A percentile compares a stretch with the other conserved stretches of the same genome.
Evolutionary conservation across 2,888 invertebrate genomes (phyloP).

Genomic region (Muschampia plurimacula): DNA sequence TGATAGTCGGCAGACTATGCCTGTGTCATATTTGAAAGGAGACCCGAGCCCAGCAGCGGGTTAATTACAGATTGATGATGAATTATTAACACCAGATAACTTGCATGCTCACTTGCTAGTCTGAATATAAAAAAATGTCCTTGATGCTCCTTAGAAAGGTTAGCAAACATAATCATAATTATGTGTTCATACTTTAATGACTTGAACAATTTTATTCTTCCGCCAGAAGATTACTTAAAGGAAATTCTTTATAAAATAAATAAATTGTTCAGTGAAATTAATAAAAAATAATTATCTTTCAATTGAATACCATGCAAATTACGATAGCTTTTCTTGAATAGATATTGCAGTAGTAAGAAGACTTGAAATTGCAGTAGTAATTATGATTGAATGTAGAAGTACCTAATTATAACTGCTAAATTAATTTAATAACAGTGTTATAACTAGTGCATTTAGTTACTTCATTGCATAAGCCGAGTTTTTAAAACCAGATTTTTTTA

Average conservation of each 20-base stretch:
- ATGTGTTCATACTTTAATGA: neutral
- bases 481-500: neutral
- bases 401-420: neutral
- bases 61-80: neutral
- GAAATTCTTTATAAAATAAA: neutral
- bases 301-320: neutral
- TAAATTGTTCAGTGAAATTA: neutral
- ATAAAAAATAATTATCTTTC: neutral
- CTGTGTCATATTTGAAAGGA: no score
- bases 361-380: neutral
- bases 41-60: neutral
- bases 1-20: no score
- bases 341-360: no score
- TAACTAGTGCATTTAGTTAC: neutral
- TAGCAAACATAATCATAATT: neutral
- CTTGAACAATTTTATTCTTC: neutral
- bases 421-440: neutral
- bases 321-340: neutral
- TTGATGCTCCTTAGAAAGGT: neutral
- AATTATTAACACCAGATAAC: neutral
- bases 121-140: slow-evolving; percentile 1
- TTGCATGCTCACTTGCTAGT: neutral
- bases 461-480: neutral
- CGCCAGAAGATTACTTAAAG: neutral
- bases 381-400: no score